These are phyloP conservation scores for Alosa sapidissima DNA, from an alignment of 2,797 vertebrate genomes.

Conservation along the genomic window DNA sequence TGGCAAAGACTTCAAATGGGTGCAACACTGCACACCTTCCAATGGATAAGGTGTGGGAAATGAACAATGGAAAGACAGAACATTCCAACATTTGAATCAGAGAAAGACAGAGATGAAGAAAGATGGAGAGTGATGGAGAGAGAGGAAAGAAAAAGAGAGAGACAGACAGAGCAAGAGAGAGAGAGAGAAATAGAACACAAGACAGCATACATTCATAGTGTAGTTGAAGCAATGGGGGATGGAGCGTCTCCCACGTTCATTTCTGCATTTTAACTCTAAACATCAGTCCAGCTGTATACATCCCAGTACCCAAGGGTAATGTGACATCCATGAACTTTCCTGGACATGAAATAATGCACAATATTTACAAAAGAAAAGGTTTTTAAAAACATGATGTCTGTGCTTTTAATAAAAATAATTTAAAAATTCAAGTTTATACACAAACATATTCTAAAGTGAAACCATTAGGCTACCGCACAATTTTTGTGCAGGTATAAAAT, in stretches of 20 bases:
- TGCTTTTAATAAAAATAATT: conserved; percentile 80
- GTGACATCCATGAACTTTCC: conserved; percentile 61
- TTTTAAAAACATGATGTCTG: conserved; percentile 70
- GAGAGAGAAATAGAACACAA: background rate
- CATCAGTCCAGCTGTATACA: conserved; percentile 58
- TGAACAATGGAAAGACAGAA: background rate
- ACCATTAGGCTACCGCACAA: conserved; percentile 49
- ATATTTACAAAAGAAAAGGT: conserved; percentile 65
- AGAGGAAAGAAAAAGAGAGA: background rate
- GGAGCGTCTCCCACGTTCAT: conserved; percentile 33
- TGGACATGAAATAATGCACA: conserved; percentile 71
- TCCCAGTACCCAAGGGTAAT: conserved; percentile 57
- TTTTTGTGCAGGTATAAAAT: conserved; percentile 57
- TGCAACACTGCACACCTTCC: background rate
- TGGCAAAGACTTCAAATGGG: background rate
- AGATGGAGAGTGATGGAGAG: background rate
- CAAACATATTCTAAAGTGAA: conserved; percentile 73
- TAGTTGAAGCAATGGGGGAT: conserved; percentile 57
- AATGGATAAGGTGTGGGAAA: background rate
- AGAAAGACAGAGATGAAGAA: background rate
- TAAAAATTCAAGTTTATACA: conserved; percentile 83
- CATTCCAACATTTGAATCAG: conserved; percentile 27
- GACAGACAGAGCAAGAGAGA: background rate
- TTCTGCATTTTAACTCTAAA: conserved; percentile 42
- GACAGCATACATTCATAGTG: conserved; percentile 75